These are phyloP conservation scores for Trachops cirrhosus DNA, from an alignment of 2,797 vertebrate species.

Conservation along the genomic window DNA sequence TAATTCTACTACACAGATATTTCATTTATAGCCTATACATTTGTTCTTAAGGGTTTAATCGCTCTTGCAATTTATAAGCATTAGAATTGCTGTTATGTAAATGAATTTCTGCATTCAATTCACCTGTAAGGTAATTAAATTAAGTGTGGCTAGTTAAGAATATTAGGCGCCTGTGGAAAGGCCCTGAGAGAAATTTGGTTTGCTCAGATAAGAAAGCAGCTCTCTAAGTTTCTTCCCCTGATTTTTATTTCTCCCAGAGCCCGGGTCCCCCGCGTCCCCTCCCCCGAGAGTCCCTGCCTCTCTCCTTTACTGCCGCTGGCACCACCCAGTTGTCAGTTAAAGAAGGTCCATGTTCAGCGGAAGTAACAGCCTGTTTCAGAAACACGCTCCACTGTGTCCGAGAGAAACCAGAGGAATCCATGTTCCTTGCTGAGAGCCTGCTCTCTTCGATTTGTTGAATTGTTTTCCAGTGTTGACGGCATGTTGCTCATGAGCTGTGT, in stretches of 20 bases:
- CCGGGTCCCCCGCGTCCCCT: neutral
- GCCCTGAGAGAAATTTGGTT: slow-evolving; percentile 14
- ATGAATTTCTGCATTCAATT: slow-evolving; percentile 66
- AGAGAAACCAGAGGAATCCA: neutral
- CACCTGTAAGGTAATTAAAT: slow-evolving; percentile 77
- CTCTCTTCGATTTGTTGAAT: slow-evolving; percentile 33
- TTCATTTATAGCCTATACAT: slow-evolving; percentile 67
- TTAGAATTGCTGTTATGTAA: slow-evolving; percentile 74
- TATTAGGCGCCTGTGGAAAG: slow-evolving; percentile 53
- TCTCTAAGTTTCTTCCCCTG: neutral
- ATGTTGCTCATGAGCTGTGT: neutral
- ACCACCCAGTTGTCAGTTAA: neutral
- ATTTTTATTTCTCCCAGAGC: neutral
- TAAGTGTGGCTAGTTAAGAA: slow-evolving; percentile 71
- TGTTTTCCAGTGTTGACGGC: slow-evolving; percentile 37
- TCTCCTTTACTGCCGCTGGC: neutral
- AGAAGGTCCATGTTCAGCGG: neutral
- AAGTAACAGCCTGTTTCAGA: slow-evolving; percentile 55
- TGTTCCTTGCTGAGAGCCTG: slow-evolving; percentile 44
- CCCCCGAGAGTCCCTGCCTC: neutral
- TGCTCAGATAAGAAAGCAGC: neutral
- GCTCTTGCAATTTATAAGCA: slow-evolving; percentile 69
- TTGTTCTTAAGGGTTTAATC: slow-evolving; percentile 74
- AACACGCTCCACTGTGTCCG: slow-evolving; percentile 40
- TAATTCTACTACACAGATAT: slow-evolving; percentile 71